Evolutionary conservation across 2,113 vertebrate species (phyloP).

Genomic region (Piprites chloris): DNA sequence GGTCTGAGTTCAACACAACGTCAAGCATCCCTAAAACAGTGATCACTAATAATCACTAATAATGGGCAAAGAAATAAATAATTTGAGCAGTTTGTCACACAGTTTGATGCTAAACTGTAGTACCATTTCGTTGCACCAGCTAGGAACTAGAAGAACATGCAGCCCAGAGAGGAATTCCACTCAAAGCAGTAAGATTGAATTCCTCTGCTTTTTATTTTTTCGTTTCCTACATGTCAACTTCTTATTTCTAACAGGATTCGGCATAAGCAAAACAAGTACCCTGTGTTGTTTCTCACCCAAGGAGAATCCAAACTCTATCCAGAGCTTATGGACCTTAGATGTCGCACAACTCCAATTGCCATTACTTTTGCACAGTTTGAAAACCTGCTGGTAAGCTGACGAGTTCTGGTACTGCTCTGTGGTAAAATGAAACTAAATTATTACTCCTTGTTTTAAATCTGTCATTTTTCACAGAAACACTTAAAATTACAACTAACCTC

Average conservation of each 20-base stretch:
- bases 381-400: slow-evolving; percentile 86
- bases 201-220: background rate
- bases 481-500: background rate
- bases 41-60: background rate
- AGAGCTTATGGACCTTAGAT: slow-evolving; percentile 93
- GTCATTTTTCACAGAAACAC: background rate
- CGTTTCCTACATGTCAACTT: background rate
- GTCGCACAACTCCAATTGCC: slow-evolving; percentile 89
- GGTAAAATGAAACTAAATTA: background rate
- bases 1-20: background rate
- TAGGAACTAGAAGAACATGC: background rate
- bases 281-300: slow-evolving; percentile 95
- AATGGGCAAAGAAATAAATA: background rate
- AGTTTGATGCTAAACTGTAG: background rate
- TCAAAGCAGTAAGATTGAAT: background rate
- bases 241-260: slow-evolving; percentile 81
- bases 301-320: slow-evolving; percentile 88
- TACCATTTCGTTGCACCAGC: background rate
- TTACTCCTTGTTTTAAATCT: background rate
- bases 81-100: background rate
- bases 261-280: slow-evolving; percentile 96
- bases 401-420: background rate
- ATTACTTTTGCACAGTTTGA: slow-evolving; percentile 96
- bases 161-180: background rate
- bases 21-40: background rate